Base-by-base conservation (phyloP, 2,888 invertebrate species). In the Tromatobia lineatoria region DNA sequence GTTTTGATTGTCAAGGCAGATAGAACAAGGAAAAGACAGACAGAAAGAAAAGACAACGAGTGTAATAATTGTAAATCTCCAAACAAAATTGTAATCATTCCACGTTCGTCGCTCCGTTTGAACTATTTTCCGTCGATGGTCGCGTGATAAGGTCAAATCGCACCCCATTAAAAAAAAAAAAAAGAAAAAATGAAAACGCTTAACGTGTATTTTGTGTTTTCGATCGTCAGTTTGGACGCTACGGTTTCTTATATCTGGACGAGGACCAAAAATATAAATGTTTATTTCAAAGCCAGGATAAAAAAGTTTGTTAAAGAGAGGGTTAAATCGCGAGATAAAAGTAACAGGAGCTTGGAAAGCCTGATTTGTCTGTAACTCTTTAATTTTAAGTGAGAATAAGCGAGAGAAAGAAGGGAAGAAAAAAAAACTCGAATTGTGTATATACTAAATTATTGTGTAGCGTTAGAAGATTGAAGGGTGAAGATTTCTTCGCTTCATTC, bases 361-460 rank as follows among this genome's bases (percentile, higher is more conserved):
- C 81, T 78, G 84, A 81, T 84, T 78, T 78, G 73, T 84, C 74
- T 74, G 73, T 81, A 84, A 84, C 54, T 73, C 77, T 81, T 81
- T 84, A 81, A 84, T 78, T 81, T 89, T 88, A 85, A 87, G 86
- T 38, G 73, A 50, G 75, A 47, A 67, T 47, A 50, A 82, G 25
- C 29, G 45, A 54, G 57, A 57, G 76, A 59, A 67, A 59, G 57
- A 67, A 70, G 80, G 66, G 11, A 54, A 59, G 29, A 64, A 38
- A 3, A 20, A 64, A 59, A 38, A 61, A 64, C 83, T 88, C 84
- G 71, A 91, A 91, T 91, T 90, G 86, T 92, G 91, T 91, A 92
- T 78, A 90, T 91, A 91, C 87, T 92, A 91, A 92, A 92, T 92
- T 92, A 91, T 91, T 91, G 66, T 87, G 87, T 87, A 83, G 88